Evolutionary conservation across 2,888 invertebrate species (phyloP).

Genomic region (Archips xylosteana): DNA sequence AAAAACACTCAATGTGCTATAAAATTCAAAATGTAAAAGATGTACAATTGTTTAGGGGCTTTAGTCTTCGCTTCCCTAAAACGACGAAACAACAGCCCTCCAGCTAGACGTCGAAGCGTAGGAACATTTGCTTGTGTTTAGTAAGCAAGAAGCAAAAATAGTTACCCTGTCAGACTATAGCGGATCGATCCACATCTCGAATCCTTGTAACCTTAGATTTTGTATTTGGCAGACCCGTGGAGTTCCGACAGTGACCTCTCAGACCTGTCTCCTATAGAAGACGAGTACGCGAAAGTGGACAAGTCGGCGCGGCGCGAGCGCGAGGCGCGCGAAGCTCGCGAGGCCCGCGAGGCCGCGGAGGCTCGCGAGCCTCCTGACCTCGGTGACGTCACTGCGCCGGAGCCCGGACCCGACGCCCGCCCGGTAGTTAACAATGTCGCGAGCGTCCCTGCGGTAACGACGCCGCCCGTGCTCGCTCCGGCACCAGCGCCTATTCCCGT

Average conservation of each 20-base stretch:
- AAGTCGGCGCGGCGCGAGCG: constrained; percentile 63
- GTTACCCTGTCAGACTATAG: too few species aligned
- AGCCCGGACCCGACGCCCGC: constrained; percentile 51
- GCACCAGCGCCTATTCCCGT: constrained; percentile 32
- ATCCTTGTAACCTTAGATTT: too few species aligned
- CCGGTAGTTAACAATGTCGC: constrained; percentile 8
- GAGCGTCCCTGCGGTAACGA: not conserved
- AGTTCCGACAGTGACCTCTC: constrained; percentile 95
- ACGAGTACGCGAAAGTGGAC: constrained; percentile 81
- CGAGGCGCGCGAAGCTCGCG: constrained; percentile 53
- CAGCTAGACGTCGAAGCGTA: too few species aligned
- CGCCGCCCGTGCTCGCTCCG: constrained; percentile 33
- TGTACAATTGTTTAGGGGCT: too few species aligned
- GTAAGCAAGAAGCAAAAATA: too few species aligned
- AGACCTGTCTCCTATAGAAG: constrained; percentile 93
- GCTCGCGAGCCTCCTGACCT: constrained; percentile 73
- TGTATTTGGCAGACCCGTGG: constrained; percentile 86
- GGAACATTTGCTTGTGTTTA: too few species aligned
- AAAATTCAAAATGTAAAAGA: too few species aligned
- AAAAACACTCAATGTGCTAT: too few species aligned
- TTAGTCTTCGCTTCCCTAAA: too few species aligned
- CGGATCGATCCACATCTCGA: too few species aligned
- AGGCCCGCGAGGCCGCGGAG: constrained; percentile 21
- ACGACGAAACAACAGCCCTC: too few species aligned
- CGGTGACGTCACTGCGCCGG: constrained; percentile 74